Base-by-base conservation (phyloP, 2,888 invertebrate species). In the Teleiodes luculella region DNA sequence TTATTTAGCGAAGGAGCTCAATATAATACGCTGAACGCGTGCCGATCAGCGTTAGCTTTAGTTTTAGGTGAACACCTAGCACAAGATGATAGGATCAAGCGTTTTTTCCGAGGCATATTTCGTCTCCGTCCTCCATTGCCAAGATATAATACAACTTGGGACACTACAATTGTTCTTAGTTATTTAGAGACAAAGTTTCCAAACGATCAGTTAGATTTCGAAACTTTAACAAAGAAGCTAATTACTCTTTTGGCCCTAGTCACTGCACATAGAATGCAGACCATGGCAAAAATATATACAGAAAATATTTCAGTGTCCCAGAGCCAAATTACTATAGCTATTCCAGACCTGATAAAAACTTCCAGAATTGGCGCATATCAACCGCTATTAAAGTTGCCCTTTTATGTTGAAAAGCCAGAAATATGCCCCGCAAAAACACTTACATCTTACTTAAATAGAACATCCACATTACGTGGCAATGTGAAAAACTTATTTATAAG, bases 291-390 rank as follows among this genome's bases (percentile, higher is more conserved):
- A 37, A 54, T 54, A 10, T 36, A 54, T 1, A 31, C 56, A 5
- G 11, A 24, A 13, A 47, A 57, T 14, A 53, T 57, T 11, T 24
- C 48, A 28, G 16, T 11, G 1, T 37, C 10, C 13, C 0, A 10
- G n/a, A 18, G 13, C 2, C 20, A 51, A 51, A 35, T 58, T 2
- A 13, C 16, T 3, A 58, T 58, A 3, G 52, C 53, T 16, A 58
- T 58, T 11, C 51, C 53, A 4, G 55, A 58, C 33, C 36, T 52
- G 0, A 45, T 57, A 11, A 52, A 52, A 52, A 52, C 52, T 10
- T 51, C 51, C 1, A 10, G 51, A 1, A 3, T 47, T 11, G 43
- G 43, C 14, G 2, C 31, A 2, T 3, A 1, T 1, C 46, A 53
- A 11, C 53, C 53, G 0, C 0, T 36, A 1, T 31, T 53, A 11